These are phyloP conservation scores for Hemichromis elongatus DNA, from an alignment of 2,113 vertebrate species.

Conservation along the genomic window DNA sequence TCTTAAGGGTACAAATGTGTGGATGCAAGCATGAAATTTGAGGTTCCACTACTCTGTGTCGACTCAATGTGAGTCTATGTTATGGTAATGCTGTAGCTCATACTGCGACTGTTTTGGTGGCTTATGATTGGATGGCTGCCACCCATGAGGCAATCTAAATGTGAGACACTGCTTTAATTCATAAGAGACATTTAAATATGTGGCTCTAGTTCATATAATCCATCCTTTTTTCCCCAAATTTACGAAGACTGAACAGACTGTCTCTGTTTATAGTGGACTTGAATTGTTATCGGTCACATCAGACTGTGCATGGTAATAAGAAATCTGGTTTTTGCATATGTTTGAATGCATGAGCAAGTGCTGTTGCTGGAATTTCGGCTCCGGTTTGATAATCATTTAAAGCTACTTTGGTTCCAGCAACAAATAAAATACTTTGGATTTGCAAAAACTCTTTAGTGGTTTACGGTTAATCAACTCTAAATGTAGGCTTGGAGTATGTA, in stretches of 20 bases:
- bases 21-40: background rate
- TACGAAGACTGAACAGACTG: background rate
- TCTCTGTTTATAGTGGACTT: background rate
- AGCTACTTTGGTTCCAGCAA: background rate
- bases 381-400: background rate
- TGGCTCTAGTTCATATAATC: background rate
- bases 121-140: slow-evolving; percentile 19
- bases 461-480: background rate
- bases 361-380: background rate
- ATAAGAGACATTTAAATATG: background rate
- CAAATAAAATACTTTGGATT: background rate
- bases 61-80: slow-evolving; percentile 2
- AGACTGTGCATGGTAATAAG: background rate
- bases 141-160: background rate
- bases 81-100: slow-evolving; percentile 20
- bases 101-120: slow-evolving; percentile 12
- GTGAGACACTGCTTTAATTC: background rate
- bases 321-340: background rate
- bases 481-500: background rate
- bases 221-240: background rate
- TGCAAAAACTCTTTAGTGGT: background rate
- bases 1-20: background rate
- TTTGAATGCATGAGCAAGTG: background rate
- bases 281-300: background rate
- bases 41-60: background rate